These are phyloP conservation scores for Tinea pellionella DNA, from an alignment of 2,888 invertebrate genomes.

Conservation along the genomic window DNA sequence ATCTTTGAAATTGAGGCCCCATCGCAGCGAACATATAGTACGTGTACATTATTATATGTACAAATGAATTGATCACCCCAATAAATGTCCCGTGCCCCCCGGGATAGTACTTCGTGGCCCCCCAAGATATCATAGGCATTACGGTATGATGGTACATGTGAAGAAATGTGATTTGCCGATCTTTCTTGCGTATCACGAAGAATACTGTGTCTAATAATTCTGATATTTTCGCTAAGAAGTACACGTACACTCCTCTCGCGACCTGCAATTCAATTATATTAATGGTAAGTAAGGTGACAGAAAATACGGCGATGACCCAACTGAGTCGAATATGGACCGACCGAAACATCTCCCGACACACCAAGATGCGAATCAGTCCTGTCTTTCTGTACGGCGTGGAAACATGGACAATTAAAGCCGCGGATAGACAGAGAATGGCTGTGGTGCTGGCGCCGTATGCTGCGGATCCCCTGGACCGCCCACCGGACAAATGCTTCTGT, in stretches of 20 bases:
- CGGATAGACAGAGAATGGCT: too few relatives aligned
- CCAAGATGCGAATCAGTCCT: too few relatives aligned
- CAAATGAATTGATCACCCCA: conserved; percentile 91
- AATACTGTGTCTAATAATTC: conserved; percentile 93
- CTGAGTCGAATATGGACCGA: too few relatives aligned
- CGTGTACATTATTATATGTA: conserved; percentile 94
- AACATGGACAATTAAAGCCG: too few relatives aligned
- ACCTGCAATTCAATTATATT: conserved; percentile 50
- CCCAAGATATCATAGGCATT: conserved; percentile 96
- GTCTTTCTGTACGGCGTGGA: too few relatives aligned
- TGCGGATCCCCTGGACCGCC: too few relatives aligned
- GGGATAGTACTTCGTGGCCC: conserved; percentile 86
- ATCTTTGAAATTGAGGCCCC: conserved; percentile 88
- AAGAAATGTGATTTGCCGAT: conserved; percentile 88
- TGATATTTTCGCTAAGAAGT: conserved; percentile 89
- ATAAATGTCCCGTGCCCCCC: conserved; percentile 94
- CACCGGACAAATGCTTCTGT: too few relatives aligned
- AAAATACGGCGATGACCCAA: too few relatives aligned
- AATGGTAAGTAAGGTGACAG: too few relatives aligned
- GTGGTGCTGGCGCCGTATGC: too few relatives aligned
- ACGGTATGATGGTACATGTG: conserved; percentile 95
- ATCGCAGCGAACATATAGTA: conserved; percentile 92
- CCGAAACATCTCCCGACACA: too few relatives aligned
- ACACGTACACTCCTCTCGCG: conserved; percentile 82
- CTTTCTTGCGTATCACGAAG: conserved; percentile 92